Evolutionary conservation across 2,888 invertebrate genomes (phyloP), one percentile per base, ranked within the genome.

Genomic region (Drosophila lacicola): DNA sequence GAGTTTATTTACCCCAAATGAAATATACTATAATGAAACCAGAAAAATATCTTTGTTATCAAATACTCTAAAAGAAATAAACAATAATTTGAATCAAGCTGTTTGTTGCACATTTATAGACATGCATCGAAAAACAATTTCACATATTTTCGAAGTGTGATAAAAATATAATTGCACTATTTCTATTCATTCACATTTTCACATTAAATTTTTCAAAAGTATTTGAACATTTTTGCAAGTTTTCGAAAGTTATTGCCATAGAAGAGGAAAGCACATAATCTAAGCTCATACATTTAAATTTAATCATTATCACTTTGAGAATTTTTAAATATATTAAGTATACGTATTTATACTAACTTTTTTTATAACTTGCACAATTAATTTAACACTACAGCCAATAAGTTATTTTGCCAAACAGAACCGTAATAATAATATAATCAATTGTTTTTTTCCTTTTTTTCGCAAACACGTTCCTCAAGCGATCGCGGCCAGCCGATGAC

Each of bases 401-500:
- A 45, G 21, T 53, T 61, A 21, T 51, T 44, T 53, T 67, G 45
- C 47, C 42, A 47, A 51, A 13, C 33, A 14, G 9, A 29, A 56
- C 37, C 17, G 56, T 49, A 39, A 33, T 19, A 57, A 39, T 33
- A 41, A 36, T 13, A 25, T 21, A 21, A 45, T 10, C 0, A 6
- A 45, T 62, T 50, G 17, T 14, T 14, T 51, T 3, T 37, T 44
- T 13, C 33, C 11, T 53, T 42, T 34, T 53, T 13, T 41, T 44
- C 41, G 1, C 6, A 6, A 34, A 47, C 57, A 71, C 77, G 81
- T 79, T 76, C 80, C 73, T 71, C 61, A 33, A 70, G 63, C 82
- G 90, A 87, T 88, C 90, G 90, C 90, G 89, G 80, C 70, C 84
- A 80, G 82, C 72, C 83, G 81, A 80, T 80, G 87, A 90, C 89